Conservation (phyloP, 35 echinoderm and acorn worm species). For the Heliocidaris erythrogramma region DNA sequence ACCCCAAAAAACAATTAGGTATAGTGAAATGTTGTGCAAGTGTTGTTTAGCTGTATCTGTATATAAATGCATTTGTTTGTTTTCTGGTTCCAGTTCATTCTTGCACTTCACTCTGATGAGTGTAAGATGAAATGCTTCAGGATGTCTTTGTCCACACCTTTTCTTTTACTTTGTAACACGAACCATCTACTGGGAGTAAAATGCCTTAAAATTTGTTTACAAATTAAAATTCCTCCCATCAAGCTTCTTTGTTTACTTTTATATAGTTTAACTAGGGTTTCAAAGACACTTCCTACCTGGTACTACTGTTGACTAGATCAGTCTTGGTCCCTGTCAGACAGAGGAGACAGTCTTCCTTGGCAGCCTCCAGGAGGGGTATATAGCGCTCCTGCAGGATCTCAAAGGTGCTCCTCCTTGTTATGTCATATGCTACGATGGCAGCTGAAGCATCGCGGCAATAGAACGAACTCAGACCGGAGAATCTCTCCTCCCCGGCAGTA, state of each 20-base stretch:
- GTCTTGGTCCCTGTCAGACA: slow-evolving; percentile 81
- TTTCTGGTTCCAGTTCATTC: too few relatives aligned
- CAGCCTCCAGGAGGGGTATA: slow-evolving; percentile 82
- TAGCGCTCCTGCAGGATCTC: slow-evolving; percentile 83
- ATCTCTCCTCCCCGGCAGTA: slow-evolving; percentile 95
- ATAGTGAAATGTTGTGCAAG: background rate
- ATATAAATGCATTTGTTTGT: too few relatives aligned
- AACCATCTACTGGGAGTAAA: too few relatives aligned
- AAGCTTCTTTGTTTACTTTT: too few relatives aligned
- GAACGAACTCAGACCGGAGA: slow-evolving; percentile 95
- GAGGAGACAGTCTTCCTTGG: slow-evolving; percentile 89
- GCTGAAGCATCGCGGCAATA: slow-evolving; percentile 95
- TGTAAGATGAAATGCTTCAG: too few relatives aligned
- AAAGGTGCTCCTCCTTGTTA: slow-evolving; percentile 74
- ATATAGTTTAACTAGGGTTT: too few relatives aligned
- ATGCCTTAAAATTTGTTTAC: too few relatives aligned
- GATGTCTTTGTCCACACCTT: too few relatives aligned
- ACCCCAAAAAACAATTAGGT: too few relatives aligned
- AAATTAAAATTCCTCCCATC: too few relatives aligned
- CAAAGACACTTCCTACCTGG: background rate
- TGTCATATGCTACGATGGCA: slow-evolving; percentile 95
- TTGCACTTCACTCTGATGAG: too few relatives aligned
- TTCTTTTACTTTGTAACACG: too few relatives aligned
- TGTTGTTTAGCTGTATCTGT: background rate
- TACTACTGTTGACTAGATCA: slow-evolving; percentile 52